Base-by-base conservation (phyloP, 2,888 invertebrate species). In the Mesorhabditis sp. region DNA sequence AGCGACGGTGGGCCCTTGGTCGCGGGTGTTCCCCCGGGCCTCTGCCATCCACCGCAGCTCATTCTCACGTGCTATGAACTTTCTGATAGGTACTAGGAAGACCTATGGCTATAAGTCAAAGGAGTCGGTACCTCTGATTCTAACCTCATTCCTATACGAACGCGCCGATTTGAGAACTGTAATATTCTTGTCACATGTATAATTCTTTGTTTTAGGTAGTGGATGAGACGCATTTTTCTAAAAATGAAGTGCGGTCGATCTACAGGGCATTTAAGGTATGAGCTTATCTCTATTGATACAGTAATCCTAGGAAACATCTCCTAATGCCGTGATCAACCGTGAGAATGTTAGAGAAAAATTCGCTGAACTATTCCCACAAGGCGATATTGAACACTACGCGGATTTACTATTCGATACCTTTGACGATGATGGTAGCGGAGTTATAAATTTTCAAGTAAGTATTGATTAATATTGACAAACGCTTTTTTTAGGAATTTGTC, bases 341-440 rank as follows among this genome's bases (percentile, higher is more conserved):
- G 82, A 81, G 65, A 80, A 79, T 62, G 70, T 83, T 61, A 74
- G 83, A 43, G 76, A 80, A 67, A 79, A 81, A 62, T 83, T 83
- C 70, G 77, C 77, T 4, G 80, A 81, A 66, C 74, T 83, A 7
- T 83, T 83, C 71, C 81, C 79, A 6, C 82, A 80, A 42, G 81
- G 82, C 15, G 82, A 83, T 67, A 78, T 79, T 42, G 82, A 83
- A 61, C 80, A 80, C 67, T 83, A 80, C 68, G 76, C 82, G 5
- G 83, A 83, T 67, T 72, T 83, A 5, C 75, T 83, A 10, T 83
- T 83, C 69, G 81, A 82, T 69, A 80, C 83, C 2, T 81, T 83
- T 63, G 80, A 82, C 70, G 76, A 77, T 43, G 80, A 79, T 67
- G 80, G 81, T 41, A 78, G 78, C 58, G 83, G 83, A n/a, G 78